phyloP scores from a whole-genome alignment of 2,888 invertebrate genomes.

The Clostera curtula region DNA sequence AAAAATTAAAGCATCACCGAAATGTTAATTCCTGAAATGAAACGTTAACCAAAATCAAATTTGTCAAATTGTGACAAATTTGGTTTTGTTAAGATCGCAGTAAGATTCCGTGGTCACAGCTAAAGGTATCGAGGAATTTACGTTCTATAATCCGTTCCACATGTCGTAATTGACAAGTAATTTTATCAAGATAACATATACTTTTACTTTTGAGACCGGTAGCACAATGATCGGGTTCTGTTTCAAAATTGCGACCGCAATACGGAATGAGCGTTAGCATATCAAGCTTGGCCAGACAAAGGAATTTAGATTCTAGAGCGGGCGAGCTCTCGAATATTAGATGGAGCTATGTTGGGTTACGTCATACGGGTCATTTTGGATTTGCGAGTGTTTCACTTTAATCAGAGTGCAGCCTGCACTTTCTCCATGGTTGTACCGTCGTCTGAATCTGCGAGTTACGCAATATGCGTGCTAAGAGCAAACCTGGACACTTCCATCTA shows the following conservation, averaged over 20 bases:
- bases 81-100: too few species aligned
- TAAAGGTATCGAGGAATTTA: too few species aligned
- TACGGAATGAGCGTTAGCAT: slow-evolving; percentile 2
- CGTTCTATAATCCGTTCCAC: slow-evolving; percentile 4
- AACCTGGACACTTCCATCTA: slow-evolving; percentile 13
- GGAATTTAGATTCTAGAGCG: slow-evolving; percentile 1
- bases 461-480: slow-evolving; percentile 20
- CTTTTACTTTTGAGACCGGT: slow-evolving; percentile 7
- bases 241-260: slow-evolving; percentile 22
- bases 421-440: slow-evolving; percentile 32
- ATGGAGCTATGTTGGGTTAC: slow-evolving; percentile 14
- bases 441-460: slow-evolving; percentile 36
- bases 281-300: not conserved
- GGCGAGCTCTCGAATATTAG: slow-evolving; percentile 18
- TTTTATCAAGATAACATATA: slow-evolving; percentile 9
- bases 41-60: too few species aligned
- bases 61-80: too few species aligned
- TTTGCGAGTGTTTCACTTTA: slow-evolving; percentile 39
- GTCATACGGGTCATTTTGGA: slow-evolving; percentile 23
- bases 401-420: slow-evolving; percentile 46
- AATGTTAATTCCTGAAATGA: too few species aligned
- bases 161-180: slow-evolving; percentile 19
- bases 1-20: too few species aligned
- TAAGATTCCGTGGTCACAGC: too few species aligned
- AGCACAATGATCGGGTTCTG: slow-evolving; percentile 10